Percentiles rank a stretch among this genome's conserved stretches.
These are phyloP conservation scores for Hyles euphorbiae DNA, from an alignment of 1,140 invertebrate species.

Conservation along the genomic window DNA sequence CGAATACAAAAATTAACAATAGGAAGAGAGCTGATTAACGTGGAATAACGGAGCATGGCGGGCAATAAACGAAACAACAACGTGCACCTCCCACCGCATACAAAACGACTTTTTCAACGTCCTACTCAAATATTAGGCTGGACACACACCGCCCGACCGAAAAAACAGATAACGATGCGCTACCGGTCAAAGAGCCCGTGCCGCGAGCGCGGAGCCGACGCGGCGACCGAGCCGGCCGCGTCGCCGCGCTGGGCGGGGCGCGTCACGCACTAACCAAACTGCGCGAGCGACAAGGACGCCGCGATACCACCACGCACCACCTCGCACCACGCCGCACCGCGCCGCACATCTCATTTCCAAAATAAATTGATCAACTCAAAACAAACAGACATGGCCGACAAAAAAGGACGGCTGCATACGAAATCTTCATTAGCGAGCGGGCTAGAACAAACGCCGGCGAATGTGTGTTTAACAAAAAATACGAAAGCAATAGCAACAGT, in stretches of 20 bases:
- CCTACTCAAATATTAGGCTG: conserved; percentile 64
- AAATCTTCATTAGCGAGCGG: conserved; percentile 57
- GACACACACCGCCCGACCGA: conserved; percentile 54
- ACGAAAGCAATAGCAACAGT: conserved; percentile 32
- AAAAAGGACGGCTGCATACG: conserved; percentile 60
- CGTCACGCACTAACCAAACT: conserved; percentile 72
- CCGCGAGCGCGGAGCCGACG: conserved; percentile 18
- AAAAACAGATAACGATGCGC: conserved; percentile 62
- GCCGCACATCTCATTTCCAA: conserved; percentile 62
- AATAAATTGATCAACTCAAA: conserved; percentile 71
- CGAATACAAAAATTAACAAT: not conserved
- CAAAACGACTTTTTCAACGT: conserved; percentile 53
- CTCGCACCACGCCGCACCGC: conserved; percentile 42
- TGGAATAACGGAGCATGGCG: conserved; percentile 10
- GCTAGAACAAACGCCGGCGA: conserved; percentile 39
- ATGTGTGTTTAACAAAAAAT: conserved; percentile 51
- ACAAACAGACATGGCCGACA: conserved; percentile 71
- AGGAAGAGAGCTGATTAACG: conserved; percentile 19
- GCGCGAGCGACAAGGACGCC: conserved; percentile 43
- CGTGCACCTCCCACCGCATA: conserved; percentile 48
- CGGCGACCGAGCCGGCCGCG: conserved; percentile 2
- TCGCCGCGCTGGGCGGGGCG: conserved; percentile 45
- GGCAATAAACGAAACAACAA: conserved; percentile 44
- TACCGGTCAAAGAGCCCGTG: conserved; percentile 67
- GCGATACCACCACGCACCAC: conserved; percentile 19